phyloP scores from a whole-genome alignment of 2,113 vertebrate genomes.

The Pipa parva region DNA sequence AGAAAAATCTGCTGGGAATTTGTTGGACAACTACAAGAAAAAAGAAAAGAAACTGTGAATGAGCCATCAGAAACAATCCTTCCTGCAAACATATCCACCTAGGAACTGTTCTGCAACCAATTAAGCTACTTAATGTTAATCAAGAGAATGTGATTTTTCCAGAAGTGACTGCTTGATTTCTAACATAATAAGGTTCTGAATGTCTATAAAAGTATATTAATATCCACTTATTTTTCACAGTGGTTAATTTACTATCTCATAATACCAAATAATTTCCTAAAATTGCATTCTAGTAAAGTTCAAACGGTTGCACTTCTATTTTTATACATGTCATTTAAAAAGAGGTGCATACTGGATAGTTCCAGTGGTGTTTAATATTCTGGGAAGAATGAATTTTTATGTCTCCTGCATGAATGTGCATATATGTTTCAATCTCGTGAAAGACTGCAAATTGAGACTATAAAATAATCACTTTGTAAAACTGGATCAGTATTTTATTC shows the following conservation, averaged over 20 bases:
- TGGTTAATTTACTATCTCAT: not conserved
- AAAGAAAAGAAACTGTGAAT: slow-evolving; percentile 61
- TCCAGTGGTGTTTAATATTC: not conserved
- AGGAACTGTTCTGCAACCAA: slow-evolving; percentile 76
- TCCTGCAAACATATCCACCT: slow-evolving; percentile 60
- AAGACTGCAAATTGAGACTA: too few species aligned
- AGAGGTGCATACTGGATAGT: not conserved
- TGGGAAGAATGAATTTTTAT: not conserved
- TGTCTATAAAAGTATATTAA: slow-evolving; percentile 45
- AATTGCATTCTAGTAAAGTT: not conserved
- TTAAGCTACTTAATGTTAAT: slow-evolving; percentile 76
- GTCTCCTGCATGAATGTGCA: too few species aligned
- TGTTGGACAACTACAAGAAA: slow-evolving; percentile 66
- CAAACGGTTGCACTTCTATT: not conserved
- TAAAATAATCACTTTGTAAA: too few species aligned
- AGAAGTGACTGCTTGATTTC: slow-evolving; percentile 71
- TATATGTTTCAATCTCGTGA: too few species aligned
- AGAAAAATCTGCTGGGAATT: slow-evolving; percentile 81
- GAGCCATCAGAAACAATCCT: slow-evolving; percentile 64
- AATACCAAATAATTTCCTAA: not conserved
- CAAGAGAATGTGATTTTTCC: slow-evolving; percentile 73
- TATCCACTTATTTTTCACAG: not conserved
- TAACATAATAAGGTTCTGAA: slow-evolving; percentile 63
- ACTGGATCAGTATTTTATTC: too few species aligned
- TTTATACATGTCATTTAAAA: not conserved